Evolutionary conservation across 1,140 invertebrate species (phyloP), one percentile per base, ranked within the genome.

Genomic region (Heterodera carotae): DNA sequence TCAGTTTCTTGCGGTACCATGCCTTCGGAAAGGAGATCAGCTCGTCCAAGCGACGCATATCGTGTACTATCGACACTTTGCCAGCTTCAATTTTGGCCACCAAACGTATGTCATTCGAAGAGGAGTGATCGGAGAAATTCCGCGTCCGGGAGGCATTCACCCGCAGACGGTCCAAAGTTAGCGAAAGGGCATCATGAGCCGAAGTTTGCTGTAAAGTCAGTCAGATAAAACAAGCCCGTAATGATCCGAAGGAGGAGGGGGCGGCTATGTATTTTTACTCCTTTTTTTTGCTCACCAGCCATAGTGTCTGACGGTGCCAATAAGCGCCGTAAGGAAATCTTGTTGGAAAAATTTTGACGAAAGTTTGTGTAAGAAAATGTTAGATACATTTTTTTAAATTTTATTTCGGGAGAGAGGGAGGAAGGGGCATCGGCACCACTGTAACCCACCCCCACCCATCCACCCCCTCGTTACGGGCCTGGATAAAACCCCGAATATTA

Each of bases 51-150:
- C 96, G 91, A 70, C 96, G 91, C 95, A 98, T 98, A 88, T 99
- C 97, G 88, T 98, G 98, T 86, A 98, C 97, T 88, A 99, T 98
- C 29, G 93, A 94, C 31, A 96, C 96, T n/a, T 93, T 95, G 36
- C 96, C 96, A 85, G 98, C 94, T 89, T 97, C 95, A 7, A 83
- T 77, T 18, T 82, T 80, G 8, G 87, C 69, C 2, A 86, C 83
- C 12, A 86, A 74, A 12, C 76, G 43, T 6, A 77, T 68, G 76
- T 81, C 70, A 29, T 80, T 80, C 67, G 48, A 39, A 12, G 80
- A 68, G 8, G 84, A 80, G 18, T 85, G 82, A 25, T 80, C 82
- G 34, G 73, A 60, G 7, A 77, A 76, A 77, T 82, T 79, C 77
- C 88, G 81, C 73, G 83, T 73, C 75, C 88, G 68, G 64, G 85